phyloP scores from a whole-genome alignment of 2,797 vertebrate species.

The Atherinosoma microstoma region DNA sequence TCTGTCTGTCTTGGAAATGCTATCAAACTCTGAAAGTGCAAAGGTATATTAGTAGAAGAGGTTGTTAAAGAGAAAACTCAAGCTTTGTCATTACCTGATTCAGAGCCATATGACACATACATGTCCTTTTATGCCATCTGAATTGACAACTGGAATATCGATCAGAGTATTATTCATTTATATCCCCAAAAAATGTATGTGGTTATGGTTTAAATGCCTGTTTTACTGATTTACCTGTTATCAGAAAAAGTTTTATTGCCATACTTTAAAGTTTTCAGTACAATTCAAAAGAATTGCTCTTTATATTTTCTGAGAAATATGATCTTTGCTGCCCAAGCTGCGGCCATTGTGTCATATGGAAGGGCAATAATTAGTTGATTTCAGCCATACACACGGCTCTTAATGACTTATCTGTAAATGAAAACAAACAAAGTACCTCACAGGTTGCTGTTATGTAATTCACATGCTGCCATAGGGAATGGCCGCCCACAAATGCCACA shows the following conservation, averaged over 20 bases:
- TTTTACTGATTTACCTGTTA: slow-evolving; percentile 15
- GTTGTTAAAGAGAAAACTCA: slow-evolving; percentile 15
- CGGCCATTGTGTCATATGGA: slow-evolving; percentile 42
- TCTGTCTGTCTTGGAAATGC: slow-evolving; percentile 42
- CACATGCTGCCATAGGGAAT: slow-evolving; percentile 59
- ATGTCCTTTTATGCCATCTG: neutral
- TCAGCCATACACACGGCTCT: slow-evolving; percentile 24
- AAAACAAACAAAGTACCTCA: slow-evolving; percentile 67
- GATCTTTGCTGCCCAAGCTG: slow-evolving; percentile 45
- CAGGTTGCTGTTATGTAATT: slow-evolving; percentile 71
- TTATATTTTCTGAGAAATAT: slow-evolving; percentile 14
- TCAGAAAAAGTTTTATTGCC: slow-evolving; percentile 4
- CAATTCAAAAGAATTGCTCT: slow-evolving; percentile 10
- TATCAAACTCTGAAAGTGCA: slow-evolving; percentile 31
- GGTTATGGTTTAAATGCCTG: neutral
- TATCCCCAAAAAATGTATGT: neutral
- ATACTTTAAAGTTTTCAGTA: slow-evolving; percentile 10
- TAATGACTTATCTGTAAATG: slow-evolving; percentile 57
- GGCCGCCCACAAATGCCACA: slow-evolving; percentile 60
- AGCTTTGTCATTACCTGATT: slow-evolving; percentile 6
- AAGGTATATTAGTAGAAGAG: slow-evolving; percentile 8
- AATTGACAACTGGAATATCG: neutral
- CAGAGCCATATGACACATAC: neutral
- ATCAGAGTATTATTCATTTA: neutral
- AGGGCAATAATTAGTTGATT: slow-evolving; percentile 43